These are phyloP conservation scores for Petrolisthes manimaculis DNA, from an alignment of 2,888 invertebrate species.

Conservation along the genomic window DNA sequence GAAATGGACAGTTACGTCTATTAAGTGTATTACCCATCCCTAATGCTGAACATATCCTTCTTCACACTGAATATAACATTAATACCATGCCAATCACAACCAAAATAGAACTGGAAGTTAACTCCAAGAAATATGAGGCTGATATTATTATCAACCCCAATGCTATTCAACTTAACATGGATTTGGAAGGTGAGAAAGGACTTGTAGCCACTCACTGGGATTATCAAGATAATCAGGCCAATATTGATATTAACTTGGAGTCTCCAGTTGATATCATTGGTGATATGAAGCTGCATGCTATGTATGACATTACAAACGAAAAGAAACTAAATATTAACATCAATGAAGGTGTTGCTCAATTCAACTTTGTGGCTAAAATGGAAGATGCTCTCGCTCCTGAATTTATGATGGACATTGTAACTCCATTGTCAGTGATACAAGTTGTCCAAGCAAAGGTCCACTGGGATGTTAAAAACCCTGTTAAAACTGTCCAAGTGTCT, in stretches of 20 bases:
- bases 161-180: conserved; percentile 21
- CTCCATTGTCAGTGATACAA: conserved; percentile 52
- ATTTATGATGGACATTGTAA: conserved; percentile 45
- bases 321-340: conserved; percentile 38
- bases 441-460: conserved; percentile 40
- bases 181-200: conserved; percentile 3
- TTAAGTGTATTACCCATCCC: conserved; percentile 12
- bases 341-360: conserved; percentile 28
- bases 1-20: conserved; percentile 11
- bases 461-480: conserved; percentile 41
- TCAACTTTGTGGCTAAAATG: conserved; percentile 28
- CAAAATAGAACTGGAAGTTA: not conserved
- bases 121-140: conserved; percentile 18
- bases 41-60: conserved; percentile 7
- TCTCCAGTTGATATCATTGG: conserved; percentile 15
- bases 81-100: conserved; percentile 33
- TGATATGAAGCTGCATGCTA: not conserved
- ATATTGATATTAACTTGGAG: conserved; percentile 17
- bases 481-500: conserved; percentile 27
- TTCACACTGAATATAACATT: not conserved
- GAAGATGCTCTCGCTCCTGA: conserved; percentile 35
- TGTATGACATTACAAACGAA: conserved; percentile 13
- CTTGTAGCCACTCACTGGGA: conserved; percentile 12
- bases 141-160: not conserved
- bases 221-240: not conserved